Conservation (phyloP, 92 coral and sea anemone species). For the Palythoa caribaeorum region DNA sequence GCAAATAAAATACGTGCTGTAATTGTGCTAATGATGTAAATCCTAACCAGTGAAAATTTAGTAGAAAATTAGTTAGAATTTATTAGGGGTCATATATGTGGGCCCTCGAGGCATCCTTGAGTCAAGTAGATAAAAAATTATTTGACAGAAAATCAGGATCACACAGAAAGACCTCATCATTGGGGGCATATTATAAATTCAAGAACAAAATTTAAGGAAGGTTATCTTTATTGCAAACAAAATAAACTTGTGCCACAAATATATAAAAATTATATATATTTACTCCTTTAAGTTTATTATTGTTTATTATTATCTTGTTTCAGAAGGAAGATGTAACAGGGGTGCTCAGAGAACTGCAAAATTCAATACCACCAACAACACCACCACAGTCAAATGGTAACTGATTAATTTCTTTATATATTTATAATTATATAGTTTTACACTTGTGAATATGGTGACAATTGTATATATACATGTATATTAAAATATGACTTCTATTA, state of each 20-base stretch:
- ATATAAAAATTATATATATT: conserved; percentile 6
- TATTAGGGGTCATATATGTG: background rate
- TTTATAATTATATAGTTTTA: conserved; percentile 24
- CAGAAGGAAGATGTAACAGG: conserved; percentile 28
- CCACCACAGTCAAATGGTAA: conserved; percentile 30
- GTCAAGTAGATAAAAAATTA: background rate
- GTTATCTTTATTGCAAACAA: conserved; percentile 28
- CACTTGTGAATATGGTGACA: background rate
- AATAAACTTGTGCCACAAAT: conserved; percentile 17
- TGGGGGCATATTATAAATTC: conserved; percentile 17
- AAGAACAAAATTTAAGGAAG: conserved; percentile 34
- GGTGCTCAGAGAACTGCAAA: conserved; percentile 30
- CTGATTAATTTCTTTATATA: conserved; percentile 30
- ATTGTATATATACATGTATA: background rate
- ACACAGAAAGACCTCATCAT: conserved; percentile 35
- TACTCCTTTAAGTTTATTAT: conserved; percentile 35
- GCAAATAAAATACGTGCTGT: background rate
- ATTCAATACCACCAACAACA: conserved; percentile 31
- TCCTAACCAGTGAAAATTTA: background rate
- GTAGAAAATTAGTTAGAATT: background rate
- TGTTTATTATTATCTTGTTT: conserved; percentile 16
- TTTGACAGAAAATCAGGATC: conserved; percentile 25
- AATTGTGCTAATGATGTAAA: background rate
- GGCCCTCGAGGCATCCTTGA: conserved; percentile 9
- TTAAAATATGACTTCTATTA: conserved; percentile 8